Evolutionary conservation across 2,888 invertebrate genomes (phyloP).

Genomic region (Theretra japonica): DNA sequence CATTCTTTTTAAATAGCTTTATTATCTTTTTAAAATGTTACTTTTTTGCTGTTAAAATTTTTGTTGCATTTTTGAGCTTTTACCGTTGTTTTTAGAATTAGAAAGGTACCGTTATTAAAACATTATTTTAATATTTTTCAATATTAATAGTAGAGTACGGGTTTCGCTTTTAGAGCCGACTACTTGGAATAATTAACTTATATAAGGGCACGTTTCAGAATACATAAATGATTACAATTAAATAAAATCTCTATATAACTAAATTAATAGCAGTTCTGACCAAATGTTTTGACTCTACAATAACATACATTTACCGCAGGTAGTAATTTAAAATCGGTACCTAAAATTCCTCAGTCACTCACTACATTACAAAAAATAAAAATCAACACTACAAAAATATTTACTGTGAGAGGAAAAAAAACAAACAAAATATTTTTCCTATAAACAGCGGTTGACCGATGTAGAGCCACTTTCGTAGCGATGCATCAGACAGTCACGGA

Average conservation of each 20-base stretch:
- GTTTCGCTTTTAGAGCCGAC: no score
- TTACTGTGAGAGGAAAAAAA: not conserved
- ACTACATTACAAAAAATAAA: no score
- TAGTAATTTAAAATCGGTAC: no score
- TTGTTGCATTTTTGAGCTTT: not conserved
- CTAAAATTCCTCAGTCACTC: not conserved
- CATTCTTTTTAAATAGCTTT: constrained; percentile 34
- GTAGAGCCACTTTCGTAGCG: constrained; percentile 66
- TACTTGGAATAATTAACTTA: no score
- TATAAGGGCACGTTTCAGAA: no score
- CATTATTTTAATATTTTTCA: not conserved
- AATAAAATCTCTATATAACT: no score
- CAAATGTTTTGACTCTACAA: no score
- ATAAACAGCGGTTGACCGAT: constrained; percentile 36
- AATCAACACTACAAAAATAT: not conserved
- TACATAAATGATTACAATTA: no score
- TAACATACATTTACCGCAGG: no score
- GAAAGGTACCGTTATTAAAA: no score
- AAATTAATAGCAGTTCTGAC: no score
- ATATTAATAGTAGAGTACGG: not conserved
- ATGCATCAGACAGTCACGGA: constrained; percentile 45
- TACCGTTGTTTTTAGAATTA: not conserved
- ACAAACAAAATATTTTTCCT: not conserved
- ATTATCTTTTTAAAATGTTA: constrained; percentile 29
- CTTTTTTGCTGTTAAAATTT: not conserved